Evolutionary conservation across 2,113 vertebrate genomes (phyloP).

Genomic region (Bos taurus): DNA sequence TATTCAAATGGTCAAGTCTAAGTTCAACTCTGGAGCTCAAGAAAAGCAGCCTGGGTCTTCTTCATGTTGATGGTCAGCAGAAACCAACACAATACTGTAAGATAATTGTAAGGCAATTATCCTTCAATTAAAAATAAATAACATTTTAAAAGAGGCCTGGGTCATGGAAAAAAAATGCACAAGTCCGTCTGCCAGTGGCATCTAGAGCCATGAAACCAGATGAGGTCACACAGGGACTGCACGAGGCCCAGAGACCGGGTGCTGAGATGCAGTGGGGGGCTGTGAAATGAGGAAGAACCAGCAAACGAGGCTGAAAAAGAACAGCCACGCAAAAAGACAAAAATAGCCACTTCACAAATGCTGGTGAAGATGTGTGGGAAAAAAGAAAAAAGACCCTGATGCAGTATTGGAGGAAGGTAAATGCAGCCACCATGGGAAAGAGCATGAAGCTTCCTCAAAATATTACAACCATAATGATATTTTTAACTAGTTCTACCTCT

Average conservation of each 20-base stretch:
- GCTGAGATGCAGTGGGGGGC: accelerated
- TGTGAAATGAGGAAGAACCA: neutral
- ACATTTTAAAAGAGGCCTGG: neutral
- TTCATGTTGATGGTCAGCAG: accelerated
- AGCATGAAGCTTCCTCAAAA: neutral
- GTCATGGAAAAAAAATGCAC: neutral
- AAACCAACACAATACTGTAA: neutral
- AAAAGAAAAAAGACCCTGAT: neutral
- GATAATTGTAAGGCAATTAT: neutral
- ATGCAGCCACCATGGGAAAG: neutral
- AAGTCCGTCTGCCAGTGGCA: neutral
- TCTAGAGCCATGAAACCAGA: accelerated
- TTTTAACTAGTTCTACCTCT: neutral
- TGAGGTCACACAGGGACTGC: too few species aligned
- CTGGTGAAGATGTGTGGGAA: neutral
- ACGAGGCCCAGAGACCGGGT: too few species aligned
- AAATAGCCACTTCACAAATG: neutral
- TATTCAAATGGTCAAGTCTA: accelerated
- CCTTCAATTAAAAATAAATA: neutral
- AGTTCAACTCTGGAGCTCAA: neutral
- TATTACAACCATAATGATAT: accelerated
- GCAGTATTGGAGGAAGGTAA: neutral
- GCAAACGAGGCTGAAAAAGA: accelerated
- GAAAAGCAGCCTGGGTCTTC: neutral
- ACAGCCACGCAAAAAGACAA: neutral